Evolutionary conservation across 2,888 invertebrate species (phyloP).

Genomic region (Cheilosia grossa): DNA sequence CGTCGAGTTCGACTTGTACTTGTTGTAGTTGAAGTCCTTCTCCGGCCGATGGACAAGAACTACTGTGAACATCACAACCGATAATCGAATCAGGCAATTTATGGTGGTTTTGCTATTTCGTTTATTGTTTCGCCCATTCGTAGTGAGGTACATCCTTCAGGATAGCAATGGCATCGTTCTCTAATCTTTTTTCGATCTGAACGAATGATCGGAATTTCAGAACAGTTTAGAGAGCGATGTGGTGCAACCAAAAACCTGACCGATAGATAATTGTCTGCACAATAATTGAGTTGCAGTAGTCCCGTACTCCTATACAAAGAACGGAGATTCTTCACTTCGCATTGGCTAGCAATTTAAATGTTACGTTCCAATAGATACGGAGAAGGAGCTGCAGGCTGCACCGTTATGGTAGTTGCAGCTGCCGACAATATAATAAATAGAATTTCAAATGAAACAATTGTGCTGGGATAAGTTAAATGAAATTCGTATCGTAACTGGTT

Average conservation of each 20-base stretch:
- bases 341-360: conserved; percentile 33
- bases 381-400: not conserved
- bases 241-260: conserved; percentile 61
- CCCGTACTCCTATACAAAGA: conserved; percentile 1
- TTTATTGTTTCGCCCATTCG: conserved; percentile 67
- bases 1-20: conserved; percentile 47
- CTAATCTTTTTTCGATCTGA: conserved; percentile 49
- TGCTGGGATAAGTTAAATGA: conserved; percentile 33
- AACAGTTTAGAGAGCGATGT: conserved; percentile 47
- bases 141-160: conserved; percentile 35
- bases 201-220: conserved; percentile 41
- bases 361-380: conserved; percentile 10
- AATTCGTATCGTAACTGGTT: conserved; percentile 28
- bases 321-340: not conserved
- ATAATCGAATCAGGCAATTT: conserved; percentile 74
- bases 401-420: conserved; percentile 2
- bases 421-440: conserved; percentile 51
- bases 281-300: conserved; percentile 63
- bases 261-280: conserved; percentile 68
- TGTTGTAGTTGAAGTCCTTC: not conserved
- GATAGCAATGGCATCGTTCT: conserved; percentile 22
- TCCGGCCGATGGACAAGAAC: conserved; percentile 23
- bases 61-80: conserved; percentile 61
- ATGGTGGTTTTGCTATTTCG: conserved; percentile 67
- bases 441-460: conserved; percentile 53